phyloP scores from a whole-genome alignment of 2,113 vertebrate species.

The Empidonax traillii region DNA sequence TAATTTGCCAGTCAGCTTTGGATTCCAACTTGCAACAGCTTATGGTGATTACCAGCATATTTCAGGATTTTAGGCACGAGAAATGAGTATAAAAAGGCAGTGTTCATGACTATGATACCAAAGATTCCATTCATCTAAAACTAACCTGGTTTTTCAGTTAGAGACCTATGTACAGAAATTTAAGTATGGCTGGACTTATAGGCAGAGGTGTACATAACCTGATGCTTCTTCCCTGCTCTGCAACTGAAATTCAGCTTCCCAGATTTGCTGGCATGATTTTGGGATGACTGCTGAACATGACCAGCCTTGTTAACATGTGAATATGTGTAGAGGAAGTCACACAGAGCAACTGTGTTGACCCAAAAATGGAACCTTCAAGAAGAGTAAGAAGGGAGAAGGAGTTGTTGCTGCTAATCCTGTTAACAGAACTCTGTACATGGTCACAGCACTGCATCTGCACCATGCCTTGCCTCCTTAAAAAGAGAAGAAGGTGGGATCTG shows the following conservation, averaged over 20 bases:
- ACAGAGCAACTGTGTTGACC: background rate
- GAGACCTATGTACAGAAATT: accelerated
- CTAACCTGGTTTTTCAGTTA: background rate
- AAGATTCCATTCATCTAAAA: background rate
- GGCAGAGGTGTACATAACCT: background rate
- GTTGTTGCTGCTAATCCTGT: background rate
- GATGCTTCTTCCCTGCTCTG: background rate
- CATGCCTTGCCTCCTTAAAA: background rate
- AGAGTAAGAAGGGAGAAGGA: background rate
- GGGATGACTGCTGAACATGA: background rate
- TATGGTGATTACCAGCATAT: background rate
- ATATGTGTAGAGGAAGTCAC: background rate
- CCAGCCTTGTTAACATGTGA: background rate
- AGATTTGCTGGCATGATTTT: background rate
- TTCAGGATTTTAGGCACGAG: background rate
- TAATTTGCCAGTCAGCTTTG: background rate
- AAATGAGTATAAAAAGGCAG: background rate
- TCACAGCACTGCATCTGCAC: accelerated
- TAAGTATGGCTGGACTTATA: background rate
- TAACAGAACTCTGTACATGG: accelerated
- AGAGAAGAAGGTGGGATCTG: background rate
- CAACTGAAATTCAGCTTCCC: background rate
- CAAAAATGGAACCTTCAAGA: background rate
- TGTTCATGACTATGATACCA: background rate
- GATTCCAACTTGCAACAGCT: background rate